A percentile compares a stretch with the other conserved stretches of the same genome.
phyloP scores from a whole-genome alignment of 2,113 vertebrate species.

The Chlorodrepanis virens region DNA sequence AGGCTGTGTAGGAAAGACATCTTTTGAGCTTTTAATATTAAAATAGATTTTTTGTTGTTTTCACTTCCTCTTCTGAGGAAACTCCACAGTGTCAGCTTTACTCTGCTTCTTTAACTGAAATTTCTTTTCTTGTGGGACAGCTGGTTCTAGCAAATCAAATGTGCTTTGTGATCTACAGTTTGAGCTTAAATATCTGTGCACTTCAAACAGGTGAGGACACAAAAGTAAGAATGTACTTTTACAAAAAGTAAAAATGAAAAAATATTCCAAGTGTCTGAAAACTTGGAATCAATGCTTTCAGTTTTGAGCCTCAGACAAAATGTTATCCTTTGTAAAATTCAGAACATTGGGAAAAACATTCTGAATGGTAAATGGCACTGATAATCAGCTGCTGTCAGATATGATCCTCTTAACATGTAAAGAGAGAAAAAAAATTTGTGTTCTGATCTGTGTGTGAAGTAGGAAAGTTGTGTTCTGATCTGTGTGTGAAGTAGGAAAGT shows the following conservation, averaged over 20 bases:
- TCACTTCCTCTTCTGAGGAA: background rate
- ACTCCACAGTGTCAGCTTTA: background rate
- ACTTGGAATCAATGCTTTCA: background rate
- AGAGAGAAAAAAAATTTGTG: background rate
- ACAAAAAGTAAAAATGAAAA: background rate
- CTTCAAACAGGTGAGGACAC: background rate
- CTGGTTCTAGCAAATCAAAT: background rate
- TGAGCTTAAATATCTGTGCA: background rate
- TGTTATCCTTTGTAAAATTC: background rate
- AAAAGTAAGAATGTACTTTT: background rate
- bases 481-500: background rate
- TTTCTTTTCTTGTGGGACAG: background rate
- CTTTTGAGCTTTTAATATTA: background rate
- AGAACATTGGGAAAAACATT: background rate
- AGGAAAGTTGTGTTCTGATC: background rate
- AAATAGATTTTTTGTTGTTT: background rate
- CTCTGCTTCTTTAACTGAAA: background rate
- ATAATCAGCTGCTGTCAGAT: background rate
- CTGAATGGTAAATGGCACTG: background rate
- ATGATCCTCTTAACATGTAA: background rate
- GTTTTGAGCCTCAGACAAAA: background rate
- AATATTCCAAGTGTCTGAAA: background rate
- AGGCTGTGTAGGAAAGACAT: background rate
- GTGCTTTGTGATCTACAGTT: background rate
- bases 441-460: background rate